Evolutionary conservation across 1,140 invertebrate genomes (phyloP), one percentile per base, ranked within the genome.

Genomic region (Aphelinus certus): DNA sequence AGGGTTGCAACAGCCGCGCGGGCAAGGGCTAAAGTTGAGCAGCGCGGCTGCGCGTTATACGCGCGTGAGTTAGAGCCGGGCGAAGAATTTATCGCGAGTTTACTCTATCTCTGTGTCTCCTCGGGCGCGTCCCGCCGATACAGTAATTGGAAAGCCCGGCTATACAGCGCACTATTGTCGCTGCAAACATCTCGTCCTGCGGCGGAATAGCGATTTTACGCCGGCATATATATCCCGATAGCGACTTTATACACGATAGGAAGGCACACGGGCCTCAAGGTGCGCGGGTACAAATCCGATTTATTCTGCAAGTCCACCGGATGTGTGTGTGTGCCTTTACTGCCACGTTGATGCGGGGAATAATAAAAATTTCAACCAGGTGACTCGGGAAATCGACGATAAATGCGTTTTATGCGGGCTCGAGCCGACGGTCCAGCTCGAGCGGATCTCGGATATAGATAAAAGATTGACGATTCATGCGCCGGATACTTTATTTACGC

Each of bases 301-400:
- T 26, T 26, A 26, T 26, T 26, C 26, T 26, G 26, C 55, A 7
- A 3, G 48, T 55, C 26, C 4, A 2, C 45, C 42, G 46, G 46
- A 7, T 47, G 6, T 46, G 7, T 58, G 6, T 58, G 43, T 6
- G 57, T 58, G 9, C 26, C 62, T 63, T 63, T 63, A 63, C 63
- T 26, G 26, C 26, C 26, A 3, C 58, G 49, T 57, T 46, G 26
- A 68, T 70, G 61, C 4, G 53, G 3, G n/a, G 53, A 65, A 64
- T 56, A 64, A 71, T 71, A 71, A 71, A 71, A 63, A 48, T 63
- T 56, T 51, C 42, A 56, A 71, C 43, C 48, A 64, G 49, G 51
- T 64, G 61, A 71, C 60, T 71, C 46, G 7, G 5, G 61, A 56
- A 64, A 71, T 64, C 61, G 61, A 2, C 61, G 51, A 56, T 63